These are phyloP conservation scores for Rhagoletis pomonella DNA, from an alignment of 1,140 invertebrate species.

Conservation along the genomic window DNA sequence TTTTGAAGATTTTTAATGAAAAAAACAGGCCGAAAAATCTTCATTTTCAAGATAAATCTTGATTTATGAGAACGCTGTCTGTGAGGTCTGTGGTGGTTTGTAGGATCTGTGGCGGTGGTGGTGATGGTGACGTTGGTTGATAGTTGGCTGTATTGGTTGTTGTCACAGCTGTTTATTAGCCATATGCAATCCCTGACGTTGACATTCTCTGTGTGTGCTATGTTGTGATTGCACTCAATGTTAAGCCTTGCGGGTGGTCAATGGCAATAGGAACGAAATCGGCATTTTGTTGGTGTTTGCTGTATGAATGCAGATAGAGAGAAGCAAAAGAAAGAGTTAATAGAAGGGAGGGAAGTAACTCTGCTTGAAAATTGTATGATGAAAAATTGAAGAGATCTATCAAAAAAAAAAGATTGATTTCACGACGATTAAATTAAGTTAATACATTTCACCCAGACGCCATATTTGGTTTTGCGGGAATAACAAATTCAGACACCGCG, in stretches of 20 bases:
- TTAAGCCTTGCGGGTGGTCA: constrained; percentile 30
- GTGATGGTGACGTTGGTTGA: background rate
- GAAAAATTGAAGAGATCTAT: too few relatives aligned
- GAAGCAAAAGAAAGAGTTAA: background rate
- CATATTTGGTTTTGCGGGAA: too few relatives aligned
- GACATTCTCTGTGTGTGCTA: constrained; percentile 18
- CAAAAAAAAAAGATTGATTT: too few relatives aligned
- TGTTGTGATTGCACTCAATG: constrained; percentile 34
- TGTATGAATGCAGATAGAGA: background rate
- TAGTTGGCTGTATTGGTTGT: background rate
- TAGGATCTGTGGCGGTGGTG: background rate
- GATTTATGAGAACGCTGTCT: too few relatives aligned
- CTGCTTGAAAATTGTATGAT: too few relatives aligned
- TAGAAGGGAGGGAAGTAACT: too few relatives aligned
- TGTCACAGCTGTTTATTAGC: constrained; percentile 30
- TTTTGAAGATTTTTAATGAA: too few relatives aligned
- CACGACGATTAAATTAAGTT: too few relatives aligned
- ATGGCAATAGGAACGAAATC: constrained; percentile 32
- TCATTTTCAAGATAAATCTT: too few relatives aligned
- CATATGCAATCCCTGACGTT: constrained; percentile 1
- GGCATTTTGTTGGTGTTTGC: background rate
- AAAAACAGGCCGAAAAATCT: too few relatives aligned
- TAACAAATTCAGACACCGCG: too few relatives aligned
- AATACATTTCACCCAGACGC: too few relatives aligned
- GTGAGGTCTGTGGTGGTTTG: background rate